Base-by-base conservation (phyloP, 2,113 vertebrate species). In the Paramormyrops kingsleyae region DNA sequence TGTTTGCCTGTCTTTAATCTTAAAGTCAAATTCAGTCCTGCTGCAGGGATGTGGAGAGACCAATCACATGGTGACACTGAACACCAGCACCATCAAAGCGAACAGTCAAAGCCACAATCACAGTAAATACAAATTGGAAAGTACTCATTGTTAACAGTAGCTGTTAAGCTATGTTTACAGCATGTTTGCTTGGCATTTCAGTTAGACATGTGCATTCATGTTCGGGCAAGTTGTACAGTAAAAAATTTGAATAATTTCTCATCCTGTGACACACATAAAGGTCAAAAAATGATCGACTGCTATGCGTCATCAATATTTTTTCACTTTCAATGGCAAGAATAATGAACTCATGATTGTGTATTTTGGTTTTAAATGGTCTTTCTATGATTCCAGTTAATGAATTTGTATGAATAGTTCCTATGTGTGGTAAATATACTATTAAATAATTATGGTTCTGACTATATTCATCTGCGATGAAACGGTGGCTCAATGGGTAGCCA, bases 1-100 rank as follows among this genome's bases (percentile, higher is more conserved):
- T 89, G 70, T 83, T 89, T 47, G 15, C 19, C 70, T 89, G 66
- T 89, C 66, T 89, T 83, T 89, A 89, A 89, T 89, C 46, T 83
- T 89, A 83, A 89, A 89, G 88, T 80, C n/a, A 89, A 83, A 89
- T 89, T 77, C 46, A 42, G 13, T 50, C 66, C 47, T 89, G n/a
- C 46, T 31, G 70, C 27, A 53, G 17, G 12, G 47, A 21, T 83
- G 9, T 21, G 49, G 44, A 80, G 9, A 80, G 49, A 59, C 17
- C 21, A 35, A 31, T 80, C 88, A 89, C 70, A 50, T 35, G 70
- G 62, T 59, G 39, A 0, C 10, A 66, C 56, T 46, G 35, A n/a
- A 70, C 87, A 87, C 7, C 52, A 87, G 87, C 52, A 87, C 10
- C 83, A 70, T 31, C 62, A 70, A 70, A 70, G 62, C 1, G 62